phyloP scores from a whole-genome alignment of 2,888 invertebrate genomes.

The Patella pellucida region DNA sequence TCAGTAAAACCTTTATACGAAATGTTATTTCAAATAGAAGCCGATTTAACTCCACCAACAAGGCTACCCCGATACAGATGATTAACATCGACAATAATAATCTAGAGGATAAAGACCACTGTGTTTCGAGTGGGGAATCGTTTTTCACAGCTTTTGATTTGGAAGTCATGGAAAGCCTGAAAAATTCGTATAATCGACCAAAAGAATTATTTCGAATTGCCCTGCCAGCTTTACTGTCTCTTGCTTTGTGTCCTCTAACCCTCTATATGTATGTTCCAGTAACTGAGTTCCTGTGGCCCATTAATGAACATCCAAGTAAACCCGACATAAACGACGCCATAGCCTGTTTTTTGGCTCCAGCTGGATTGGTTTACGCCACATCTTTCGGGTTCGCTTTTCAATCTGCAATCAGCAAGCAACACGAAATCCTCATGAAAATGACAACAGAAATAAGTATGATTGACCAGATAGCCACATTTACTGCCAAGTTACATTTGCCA shows the following conservation, averaged over 20 bases:
- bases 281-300: slow-evolving; percentile 47
- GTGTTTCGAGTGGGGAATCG: slow-evolving; percentile 14
- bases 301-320: slow-evolving; percentile 27
- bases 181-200: slow-evolving; percentile 42
- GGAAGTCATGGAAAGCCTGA: slow-evolving; percentile 48
- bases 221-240: slow-evolving; percentile 51
- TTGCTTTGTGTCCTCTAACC: slow-evolving; percentile 54
- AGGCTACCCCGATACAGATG: not conserved
- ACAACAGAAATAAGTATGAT: slow-evolving; percentile 55
- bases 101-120: not conserved
- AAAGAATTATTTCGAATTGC: slow-evolving; percentile 50
- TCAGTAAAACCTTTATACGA: not conserved
- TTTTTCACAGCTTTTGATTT: slow-evolving; percentile 50
- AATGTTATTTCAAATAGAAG: not conserved
- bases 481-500: slow-evolving; percentile 45
- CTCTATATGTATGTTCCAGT: slow-evolving; percentile 55
- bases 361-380: slow-evolving; percentile 61
- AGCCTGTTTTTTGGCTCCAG: slow-evolving; percentile 59
- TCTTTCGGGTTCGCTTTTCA: slow-evolving; percentile 62
- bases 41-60: not conserved
- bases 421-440: slow-evolving; percentile 48
- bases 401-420: slow-evolving; percentile 53
- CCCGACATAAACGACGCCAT: slow-evolving; percentile 62
- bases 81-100: slow-evolving; percentile 19
- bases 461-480: slow-evolving; percentile 57